Evolutionary conservation across 2,888 invertebrate species (phyloP).

Genomic region (Lepeophtheirus nordmannii): DNA sequence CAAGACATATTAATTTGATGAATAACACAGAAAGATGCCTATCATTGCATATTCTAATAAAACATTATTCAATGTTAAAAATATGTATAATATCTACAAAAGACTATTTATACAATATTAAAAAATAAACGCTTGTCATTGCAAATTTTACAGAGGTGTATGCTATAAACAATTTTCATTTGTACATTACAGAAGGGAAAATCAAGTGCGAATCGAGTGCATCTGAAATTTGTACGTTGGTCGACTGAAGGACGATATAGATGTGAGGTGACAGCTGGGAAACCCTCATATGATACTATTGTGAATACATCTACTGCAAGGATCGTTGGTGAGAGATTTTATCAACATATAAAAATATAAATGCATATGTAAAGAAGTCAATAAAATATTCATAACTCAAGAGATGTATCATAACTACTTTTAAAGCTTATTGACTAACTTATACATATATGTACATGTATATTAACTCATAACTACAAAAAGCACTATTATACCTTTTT

Average conservation of each 20-base stretch:
- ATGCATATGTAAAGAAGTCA: not conserved
- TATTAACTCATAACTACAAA: too few species aligned
- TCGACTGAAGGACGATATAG: constrained; percentile 9
- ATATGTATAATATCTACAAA: too few species aligned
- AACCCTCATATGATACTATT: constrained; percentile 8
- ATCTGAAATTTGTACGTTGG: constrained; percentile 2
- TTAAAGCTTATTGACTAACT: too few species aligned
- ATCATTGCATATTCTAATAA: too few species aligned
- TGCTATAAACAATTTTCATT: not conserved
- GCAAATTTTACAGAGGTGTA: not conserved
- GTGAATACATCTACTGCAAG: not conserved
- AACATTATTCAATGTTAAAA: too few species aligned
- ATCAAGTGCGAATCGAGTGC: not conserved
- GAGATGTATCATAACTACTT: not conserved
- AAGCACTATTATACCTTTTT: too few species aligned
- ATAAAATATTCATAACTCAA: not conserved
- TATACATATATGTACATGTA: too few species aligned
- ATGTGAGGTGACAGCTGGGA: constrained; percentile 18
- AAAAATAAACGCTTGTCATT: too few species aligned
- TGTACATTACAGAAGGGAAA: not conserved
- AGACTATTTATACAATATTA: too few species aligned
- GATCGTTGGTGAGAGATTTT: constrained; percentile 13
- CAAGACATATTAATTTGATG: too few species aligned
- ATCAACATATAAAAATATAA: not conserved
- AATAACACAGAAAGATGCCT: too few species aligned